Evolutionary conservation across 2,113 vertebrate genomes (phyloP), one percentile per base, ranked within the genome.

Genomic region (Helogale parvula): DNA sequence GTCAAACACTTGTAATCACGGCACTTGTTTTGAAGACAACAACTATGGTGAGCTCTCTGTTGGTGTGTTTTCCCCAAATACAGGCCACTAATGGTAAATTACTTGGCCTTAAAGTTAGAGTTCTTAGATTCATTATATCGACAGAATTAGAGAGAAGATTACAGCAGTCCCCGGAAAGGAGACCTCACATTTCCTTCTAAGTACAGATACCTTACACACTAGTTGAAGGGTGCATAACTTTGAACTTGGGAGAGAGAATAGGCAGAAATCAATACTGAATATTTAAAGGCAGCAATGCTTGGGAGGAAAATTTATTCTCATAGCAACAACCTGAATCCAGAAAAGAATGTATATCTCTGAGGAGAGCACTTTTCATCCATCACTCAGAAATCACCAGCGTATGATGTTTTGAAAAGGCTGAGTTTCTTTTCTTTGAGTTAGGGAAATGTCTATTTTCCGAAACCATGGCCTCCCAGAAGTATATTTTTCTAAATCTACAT

Each of bases 191-290:
- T 94, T 97, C n/a, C 74, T 94, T 93, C n/a, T 72, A 96, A 97
- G 60, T 91, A 66, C 41, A 98, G 88, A 77, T 16, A 76, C 50
- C 57, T 85, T 80, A 97, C 82, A 97, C 66, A 94, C 23, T 50
- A 80, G 45, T 66, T 2, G 1, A 95, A 96, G 41, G 76, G 65
- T 65, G n/a, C 8, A 84, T 94, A 95, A 88, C 90, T 84, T 97
- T 98, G 89, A 97, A 96, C 72, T 47, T 57, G 23, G 17, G 23
- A 96, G 31, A 90, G 72, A 91, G 65, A 93, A 80, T 71, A 93
- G 38, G 29, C 72, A 96, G 82, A 94, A 95, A 98, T 93, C 80
- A 94, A 97, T 97, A 93, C 12, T 60, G 96, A 97, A 93, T 97
- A 97, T 94, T 97, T 97, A 97, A 94, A 95, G 68, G 0, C 92